Evolutionary conservation across 2,888 invertebrate genomes (phyloP), one percentile per base, ranked within the genome.

Genomic region (Sphecodes monilicornis): DNA sequence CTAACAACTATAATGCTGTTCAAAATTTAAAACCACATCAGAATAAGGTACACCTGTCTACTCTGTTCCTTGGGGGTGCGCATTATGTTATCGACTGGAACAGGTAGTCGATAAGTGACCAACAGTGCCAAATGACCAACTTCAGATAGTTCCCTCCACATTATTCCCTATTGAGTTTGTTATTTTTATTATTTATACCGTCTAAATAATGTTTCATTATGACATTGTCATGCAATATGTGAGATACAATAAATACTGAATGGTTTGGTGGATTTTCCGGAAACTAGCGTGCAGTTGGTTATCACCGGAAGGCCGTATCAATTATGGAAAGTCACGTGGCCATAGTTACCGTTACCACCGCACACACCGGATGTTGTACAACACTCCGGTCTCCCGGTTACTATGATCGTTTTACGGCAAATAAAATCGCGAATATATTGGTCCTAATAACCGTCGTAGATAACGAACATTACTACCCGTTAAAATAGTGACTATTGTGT

Each of bases 281-380:
- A 76, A 60, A 60, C 69, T n/a, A 29, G 54, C 46, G 22, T 54
- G 5, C 64, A 69, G 39, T 39, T 39, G 69, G 13, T 86, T 84
- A 85, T 80, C 80, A 81, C 73, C 66, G 77, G 78, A 84, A 84
- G 88, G 82, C 76, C 82, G 60, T 80, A 81, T 75, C 75, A 86
- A 84, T 84, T 77, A 84, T 36, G 76, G 64, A 69, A 80, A 68
- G 75, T 46, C 79, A 69, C 69, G 77, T 73, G 76, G 64, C 57
- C 18, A 43, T 77, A n/a, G n/a, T 76, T 87, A 76, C 57, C 43
- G 84, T 81, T 76, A 73, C n/a, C 64, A 26, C 78, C 41, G 50
- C 18, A 2, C 43, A 39, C 54, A 46, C 43, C 18, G 76, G 57
- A 8, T 32, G 46, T n/a, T 66, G 32, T 13, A 3, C 43, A 81